Evolutionary conservation across 1,140 invertebrate species (phyloP), one percentile per base, ranked within the genome.

Genomic region (Drosophila auraria): DNA sequence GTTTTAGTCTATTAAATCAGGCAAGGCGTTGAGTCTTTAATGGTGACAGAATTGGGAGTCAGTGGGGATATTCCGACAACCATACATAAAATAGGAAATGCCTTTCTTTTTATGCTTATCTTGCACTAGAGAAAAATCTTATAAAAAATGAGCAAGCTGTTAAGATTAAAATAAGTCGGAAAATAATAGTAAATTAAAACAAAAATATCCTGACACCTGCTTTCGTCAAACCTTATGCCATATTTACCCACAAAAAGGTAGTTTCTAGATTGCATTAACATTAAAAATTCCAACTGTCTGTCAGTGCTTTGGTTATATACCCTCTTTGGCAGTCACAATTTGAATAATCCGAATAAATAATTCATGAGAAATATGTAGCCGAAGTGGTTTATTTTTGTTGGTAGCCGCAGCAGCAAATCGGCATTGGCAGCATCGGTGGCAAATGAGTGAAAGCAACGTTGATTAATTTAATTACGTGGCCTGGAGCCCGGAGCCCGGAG

Each of bases 381-480:
- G 17, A 56, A 63, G 23, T 44, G 30, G 72, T 53, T 27, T 30
- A 54, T 56, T 53, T 54, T 53, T 54, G 57, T 73, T 38, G 47
- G 40, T 23, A 53, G 63, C 9, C 9, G 30, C 30, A 57, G 54
- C 36, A 25, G 36, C 42, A 17, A 40, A 45, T 45, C 50, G 36
- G 44, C 63, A 45, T 59, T 76, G 74, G 50, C 50, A 60, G 50
- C 62, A 47, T 47, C 38, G 68, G 63, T 68, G 50, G 68, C 63
- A 71, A 71, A 56, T 33, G 63, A 78, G 70, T 47, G 71, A 75
- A 75, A 75, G 58, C 75, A 78, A 57, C 58, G 51, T 42, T 78
- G 75, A 69, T 78, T 45, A 78, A 78, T 78, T 78, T 78, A 78
- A 78, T 78, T 78, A 75, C 59, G 50, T 40, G 65, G 50, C 59